Base-by-base conservation (phyloP, 2,113 vertebrate species). In the Stegastes partitus region DNA sequence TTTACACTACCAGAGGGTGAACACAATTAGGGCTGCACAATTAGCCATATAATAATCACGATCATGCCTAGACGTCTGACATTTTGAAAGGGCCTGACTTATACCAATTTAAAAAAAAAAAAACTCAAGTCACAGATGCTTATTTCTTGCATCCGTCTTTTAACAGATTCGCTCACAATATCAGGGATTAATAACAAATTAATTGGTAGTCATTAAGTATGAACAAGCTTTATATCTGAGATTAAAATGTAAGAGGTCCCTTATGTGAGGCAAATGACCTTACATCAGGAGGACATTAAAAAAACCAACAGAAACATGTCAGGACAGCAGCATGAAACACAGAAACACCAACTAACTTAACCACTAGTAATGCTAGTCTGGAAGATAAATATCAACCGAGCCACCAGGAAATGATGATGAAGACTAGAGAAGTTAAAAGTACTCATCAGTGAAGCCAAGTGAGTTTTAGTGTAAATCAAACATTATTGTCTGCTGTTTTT, bases 41-140 rank as follows among this genome's bases (percentile, higher is more conserved):
- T 42, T 53, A 70, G 81, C 21, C 26, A 42, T 22, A 62, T 47
- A 61, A 86, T 81, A 82, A 90, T 89, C 78, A 84, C 59, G 16
- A 82, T 87, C 50, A 82, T 82, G 82, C 31, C 53, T 82, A 54
- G 15, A 5, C 28, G 51, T 53, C 12, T 21, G 18, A 59, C 5
- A 77, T 3, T n/a, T 53, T 18, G 31, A 31, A 15, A 12, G 50
- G 11, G 1, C 4, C 11, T 68, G 1, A 34, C 9, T 69, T 50
- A 3, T 18, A 51, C 25, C 4, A 16, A 44, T n/a, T n/a, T n/a
- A n/a, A n/a, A n/a, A n/a, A n/a, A n/a, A n/a, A n/a, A n/a, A n/a
- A n/a, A n/a, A n/a, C n/a, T n/a, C 6, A 22, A 59, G 44, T 74
- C 2, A 12, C 21, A 37, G 34, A 69, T 3, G 7, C 14, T 51